Evolutionary conservation across 2,797 vertebrate species (phyloP).

Genomic region (Manis javanica): DNA sequence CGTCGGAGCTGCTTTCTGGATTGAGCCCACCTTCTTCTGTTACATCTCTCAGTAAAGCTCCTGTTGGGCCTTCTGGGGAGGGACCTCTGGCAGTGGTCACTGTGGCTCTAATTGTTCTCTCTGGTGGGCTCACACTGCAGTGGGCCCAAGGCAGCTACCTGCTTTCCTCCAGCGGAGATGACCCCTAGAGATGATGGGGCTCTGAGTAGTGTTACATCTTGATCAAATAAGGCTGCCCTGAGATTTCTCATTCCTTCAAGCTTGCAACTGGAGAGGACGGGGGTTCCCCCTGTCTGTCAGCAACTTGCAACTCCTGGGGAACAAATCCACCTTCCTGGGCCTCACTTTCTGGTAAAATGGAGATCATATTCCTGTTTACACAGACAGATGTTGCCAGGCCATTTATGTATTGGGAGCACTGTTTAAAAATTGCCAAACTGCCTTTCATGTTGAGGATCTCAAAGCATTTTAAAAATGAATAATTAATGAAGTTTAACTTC

Average conservation of each 20-base stretch:
- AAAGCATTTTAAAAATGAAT: conserved; percentile 63
- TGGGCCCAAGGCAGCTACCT: neutral
- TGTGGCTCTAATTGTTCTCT: neutral
- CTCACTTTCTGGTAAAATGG: neutral
- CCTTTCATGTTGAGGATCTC: conserved; percentile 48
- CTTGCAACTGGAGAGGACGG: neutral
- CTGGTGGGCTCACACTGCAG: neutral
- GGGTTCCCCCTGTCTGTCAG: neutral
- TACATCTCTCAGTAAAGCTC: neutral
- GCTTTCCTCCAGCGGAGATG: neutral
- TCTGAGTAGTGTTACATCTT: neutral
- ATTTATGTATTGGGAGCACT: conserved; percentile 15
- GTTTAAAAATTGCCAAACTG: conserved; percentile 15
- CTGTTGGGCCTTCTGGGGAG: neutral
- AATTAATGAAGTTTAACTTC: conserved; percentile 66
- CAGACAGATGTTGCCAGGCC: neutral
- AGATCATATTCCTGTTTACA: neutral
- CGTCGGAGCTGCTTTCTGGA: neutral
- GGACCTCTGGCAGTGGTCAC: neutral
- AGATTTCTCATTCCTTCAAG: conserved; percentile 13
- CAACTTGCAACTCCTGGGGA: neutral
- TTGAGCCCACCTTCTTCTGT: neutral
- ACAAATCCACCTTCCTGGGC: neutral
- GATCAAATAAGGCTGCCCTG: conserved; percentile 47
- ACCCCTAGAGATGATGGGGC: neutral